Evolutionary conservation across 2,797 vertebrate species (phyloP), one percentile per base, ranked within the genome.

Genomic region (Anomalospiza imberbis): DNA sequence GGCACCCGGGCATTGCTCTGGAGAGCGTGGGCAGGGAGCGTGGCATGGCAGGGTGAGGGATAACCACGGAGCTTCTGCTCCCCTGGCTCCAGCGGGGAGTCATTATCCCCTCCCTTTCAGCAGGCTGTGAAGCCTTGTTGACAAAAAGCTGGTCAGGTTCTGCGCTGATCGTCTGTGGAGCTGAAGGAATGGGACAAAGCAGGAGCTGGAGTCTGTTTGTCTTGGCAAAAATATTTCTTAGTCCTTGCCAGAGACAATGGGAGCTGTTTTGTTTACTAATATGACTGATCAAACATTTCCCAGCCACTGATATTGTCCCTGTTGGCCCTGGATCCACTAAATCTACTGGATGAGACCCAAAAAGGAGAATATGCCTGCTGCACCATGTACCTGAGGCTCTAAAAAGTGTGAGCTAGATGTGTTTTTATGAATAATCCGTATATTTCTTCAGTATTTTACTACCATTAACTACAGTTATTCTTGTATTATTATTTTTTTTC

Each of bases 401-500:
- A 48, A 85, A 86, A 85, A 42, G 3, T 31, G 55, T 45, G 76
- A 82, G 50, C 44, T 32, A 53, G 76, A 44, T 3, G 0, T 40
- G 17, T 38, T 97, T 94, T 90, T 68, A 93, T 91, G 93, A 93
- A 76, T 58, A 85, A 88, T 90, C 90, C 7, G 0, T 92, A 8
- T 84, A 91, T 79, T 96, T 93, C 89, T 76, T 61, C 71, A 9
- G 38, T 91, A 79, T 89, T 96, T 96, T 87, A 73, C 80, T 66
- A 79, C 57, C 72, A 77, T 93, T 93, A 91, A 82, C 74, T 58
- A 38, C 80, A 94, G 83, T 94, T 94, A 95, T 93, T 96, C 94
- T 94, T 94, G 74, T 80, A 90, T 92, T 96, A 85, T 95, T 95
- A 31, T 93, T 87, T 57, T 92, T 90, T 93, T 91, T 88, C 60